A percentile compares a stretch with the other conserved stretches of the same genome.
Evolutionary conservation across 1,140 invertebrate species (phyloP).

Genomic region (Hyles vespertilio): DNA sequence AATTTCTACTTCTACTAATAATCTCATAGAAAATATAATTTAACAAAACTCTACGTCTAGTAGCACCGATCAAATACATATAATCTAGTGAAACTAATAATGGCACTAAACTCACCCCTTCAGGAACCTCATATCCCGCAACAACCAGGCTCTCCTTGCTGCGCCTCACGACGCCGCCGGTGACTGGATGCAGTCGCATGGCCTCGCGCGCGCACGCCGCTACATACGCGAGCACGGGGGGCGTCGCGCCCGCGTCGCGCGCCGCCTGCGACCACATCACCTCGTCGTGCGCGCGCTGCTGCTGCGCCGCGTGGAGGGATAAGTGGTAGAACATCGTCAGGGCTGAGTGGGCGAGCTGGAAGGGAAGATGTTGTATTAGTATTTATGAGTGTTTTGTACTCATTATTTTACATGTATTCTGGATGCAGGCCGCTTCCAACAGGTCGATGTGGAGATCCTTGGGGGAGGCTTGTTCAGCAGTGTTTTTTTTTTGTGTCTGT

Average conservation of each 20-base stretch:
- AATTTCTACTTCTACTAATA: no score
- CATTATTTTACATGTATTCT: neutral
- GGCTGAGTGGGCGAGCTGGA: slow-evolving; percentile 57
- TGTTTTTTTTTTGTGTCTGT: no score
- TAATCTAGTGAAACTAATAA: no score
- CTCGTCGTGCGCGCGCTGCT: slow-evolving; percentile 61
- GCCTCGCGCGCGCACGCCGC: slow-evolving; percentile 47
- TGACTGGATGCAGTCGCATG: slow-evolving; percentile 52
- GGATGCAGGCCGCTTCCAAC: no score
- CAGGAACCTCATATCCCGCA: slow-evolving; percentile 55
- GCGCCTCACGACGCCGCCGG: slow-evolving; percentile 59
- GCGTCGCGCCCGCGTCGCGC: slow-evolving; percentile 34
- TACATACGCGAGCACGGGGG: slow-evolving; percentile 43
- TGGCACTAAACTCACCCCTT: slow-evolving; percentile 41
- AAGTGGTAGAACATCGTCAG: slow-evolving; percentile 63
- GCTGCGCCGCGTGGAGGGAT: slow-evolving; percentile 55
- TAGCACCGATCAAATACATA: no score
- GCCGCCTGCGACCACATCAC: slow-evolving; percentile 51
- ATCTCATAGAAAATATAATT: no score
- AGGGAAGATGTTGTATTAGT: neutral
- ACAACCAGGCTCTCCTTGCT: slow-evolving; percentile 41
- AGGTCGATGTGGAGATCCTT: no score
- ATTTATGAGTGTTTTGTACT: neutral
- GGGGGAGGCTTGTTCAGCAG: no score
- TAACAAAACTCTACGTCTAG: no score